Evolutionary conservation across 2,113 vertebrate species (phyloP).

Genomic region (Phodopus roborovskii): DNA sequence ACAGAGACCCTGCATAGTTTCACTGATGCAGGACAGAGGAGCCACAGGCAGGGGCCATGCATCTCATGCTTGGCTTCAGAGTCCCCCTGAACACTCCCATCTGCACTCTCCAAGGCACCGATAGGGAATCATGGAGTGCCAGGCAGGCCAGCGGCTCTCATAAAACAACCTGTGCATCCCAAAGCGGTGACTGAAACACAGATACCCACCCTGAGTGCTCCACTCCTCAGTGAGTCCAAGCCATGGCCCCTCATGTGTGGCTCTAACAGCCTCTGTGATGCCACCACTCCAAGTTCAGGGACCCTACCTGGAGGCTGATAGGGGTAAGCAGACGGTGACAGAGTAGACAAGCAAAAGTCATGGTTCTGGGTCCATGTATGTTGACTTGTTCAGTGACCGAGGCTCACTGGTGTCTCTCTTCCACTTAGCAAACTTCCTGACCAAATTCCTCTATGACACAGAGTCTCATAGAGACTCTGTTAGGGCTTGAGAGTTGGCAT

Average conservation of each 20-base stretch:
- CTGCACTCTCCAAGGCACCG: background rate
- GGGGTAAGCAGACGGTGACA: too few relatives aligned
- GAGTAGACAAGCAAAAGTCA: background rate
- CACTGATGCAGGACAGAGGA: fast-evolving
- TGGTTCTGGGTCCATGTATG: background rate
- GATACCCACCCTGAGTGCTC: too few relatives aligned
- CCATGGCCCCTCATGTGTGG: too few relatives aligned
- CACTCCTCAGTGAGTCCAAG: background rate
- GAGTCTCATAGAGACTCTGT: background rate
- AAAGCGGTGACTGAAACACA: background rate
- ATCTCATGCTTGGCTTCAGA: background rate
- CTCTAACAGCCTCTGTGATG: background rate
- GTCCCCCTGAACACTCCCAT: background rate
- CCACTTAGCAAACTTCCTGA: background rate
- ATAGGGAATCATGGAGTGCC: background rate
- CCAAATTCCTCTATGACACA: background rate
- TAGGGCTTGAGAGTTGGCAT: background rate
- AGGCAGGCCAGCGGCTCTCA: background rate
- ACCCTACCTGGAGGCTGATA: background rate
- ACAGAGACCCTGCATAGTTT: background rate
- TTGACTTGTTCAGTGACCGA: background rate
- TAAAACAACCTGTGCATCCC: background rate
- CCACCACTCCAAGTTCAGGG: background rate
- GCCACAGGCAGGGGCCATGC: background rate
- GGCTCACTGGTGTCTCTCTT: background rate